Base-by-base conservation (phyloP, 2,113 vertebrate species). In the Chrysochloris asiatica region DNA sequence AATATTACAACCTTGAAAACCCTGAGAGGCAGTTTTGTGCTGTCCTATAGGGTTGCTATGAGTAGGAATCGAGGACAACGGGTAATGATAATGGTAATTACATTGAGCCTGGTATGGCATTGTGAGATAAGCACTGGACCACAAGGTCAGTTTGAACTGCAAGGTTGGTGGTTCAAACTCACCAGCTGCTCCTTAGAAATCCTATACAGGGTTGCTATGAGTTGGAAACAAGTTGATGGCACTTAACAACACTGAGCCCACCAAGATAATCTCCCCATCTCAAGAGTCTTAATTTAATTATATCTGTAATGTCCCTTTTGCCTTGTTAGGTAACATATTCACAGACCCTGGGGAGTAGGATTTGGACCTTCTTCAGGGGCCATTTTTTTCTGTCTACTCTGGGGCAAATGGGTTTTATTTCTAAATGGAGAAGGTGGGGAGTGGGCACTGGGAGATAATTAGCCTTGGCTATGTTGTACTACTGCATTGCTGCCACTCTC, bases 401-500 rank as follows among this genome's bases (percentile, higher is more conserved):
- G 13, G 72, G 24, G 14, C 19, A 38, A 54, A n/a, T 3, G 59
- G 38, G 0, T 41, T 90, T 41, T 83, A 6, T 47, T 95, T 90
- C 41, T 85, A 26, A 86, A 92, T 89, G 83, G 63, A 94, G 61
- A 84, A 87, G 36, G 71, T 9, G 24, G 33, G 13, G 69, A 21
- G 41, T 81, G 61, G 41, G 22, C 38, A 81, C 41, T 89, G 67
- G 50, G 50, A 92, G 79, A 79, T 54, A 75, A 59, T 38, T 38
- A 73, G 67, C 38, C 22, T 89, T 73, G 88, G 48, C 80, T 88
- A 2, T 30, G 45, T 71, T 38, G 43, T 24, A 9, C 9, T 22
- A 38, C 30, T 50, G 4, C 56, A 45, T 67, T 69, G 89, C 82
- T 88, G 79, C 56, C 48, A 63, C 28, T 71, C 59, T 76, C 26